Percentiles rank a stretch among this genome's conserved stretches.
phyloP scores from a whole-genome alignment of 2,888 invertebrate genomes.

The Apocheima hispidaria region DNA sequence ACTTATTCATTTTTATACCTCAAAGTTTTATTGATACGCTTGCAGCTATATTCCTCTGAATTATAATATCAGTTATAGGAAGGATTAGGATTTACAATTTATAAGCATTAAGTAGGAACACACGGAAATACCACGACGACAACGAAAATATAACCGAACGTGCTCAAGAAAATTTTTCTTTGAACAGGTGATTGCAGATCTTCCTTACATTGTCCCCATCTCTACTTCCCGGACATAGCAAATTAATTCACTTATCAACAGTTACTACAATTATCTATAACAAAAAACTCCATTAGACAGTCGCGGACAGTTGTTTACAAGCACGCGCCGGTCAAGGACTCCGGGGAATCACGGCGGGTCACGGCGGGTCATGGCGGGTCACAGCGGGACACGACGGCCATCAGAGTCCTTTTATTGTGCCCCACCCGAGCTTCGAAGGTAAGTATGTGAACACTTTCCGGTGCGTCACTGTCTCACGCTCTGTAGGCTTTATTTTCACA shows the following conservation, averaged over 20 bases:
- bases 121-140: neutral
- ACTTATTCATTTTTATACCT: too few species aligned
- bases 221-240: conserved; percentile 27
- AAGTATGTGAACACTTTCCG: conserved; percentile 44
- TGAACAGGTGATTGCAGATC: neutral
- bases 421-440: conserved; percentile 31
- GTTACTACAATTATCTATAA: conserved; percentile 19
- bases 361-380: neutral
- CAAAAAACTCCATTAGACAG: conserved; percentile 26
- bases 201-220: conserved; percentile 13
- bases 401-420: conserved; percentile 6
- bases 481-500: conserved; percentile 15
- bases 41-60: too few species aligned
- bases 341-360: conserved; percentile 2
- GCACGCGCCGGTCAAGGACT: conserved; percentile 27
- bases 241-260: conserved; percentile 13
- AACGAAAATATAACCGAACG: neutral
- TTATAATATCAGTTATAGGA: too few species aligned
- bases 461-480: conserved; percentile 47
- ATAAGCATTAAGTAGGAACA: too few species aligned
- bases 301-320: conserved; percentile 28
- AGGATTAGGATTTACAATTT: too few species aligned
- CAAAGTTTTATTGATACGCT: too few species aligned
- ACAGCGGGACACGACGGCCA: neutral
- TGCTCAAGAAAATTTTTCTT: neutral